These are phyloP conservation scores for Lasioglossum zephyrum DNA, from an alignment of 2,888 invertebrate genomes.

Conservation along the genomic window DNA sequence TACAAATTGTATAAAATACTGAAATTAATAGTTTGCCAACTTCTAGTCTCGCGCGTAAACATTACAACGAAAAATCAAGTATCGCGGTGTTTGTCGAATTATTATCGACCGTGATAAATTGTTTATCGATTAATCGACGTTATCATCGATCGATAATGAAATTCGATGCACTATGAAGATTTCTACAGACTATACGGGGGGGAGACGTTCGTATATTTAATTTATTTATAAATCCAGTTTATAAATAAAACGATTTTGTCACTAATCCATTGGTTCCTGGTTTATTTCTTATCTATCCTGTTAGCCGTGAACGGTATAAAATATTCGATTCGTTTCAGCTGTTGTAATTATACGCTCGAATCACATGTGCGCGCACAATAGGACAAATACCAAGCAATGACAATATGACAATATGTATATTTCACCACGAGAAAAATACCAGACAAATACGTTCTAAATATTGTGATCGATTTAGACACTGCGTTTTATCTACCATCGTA, in stretches of 20 bases:
- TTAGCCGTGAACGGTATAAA: constrained; percentile 12
- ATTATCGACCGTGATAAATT: neutral
- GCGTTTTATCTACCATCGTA: neutral
- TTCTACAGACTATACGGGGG: neutral
- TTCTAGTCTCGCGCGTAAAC: neutral
- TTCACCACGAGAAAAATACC: neutral
- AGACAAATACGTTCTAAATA: neutral
- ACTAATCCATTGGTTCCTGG: neutral
- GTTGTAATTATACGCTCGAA: constrained; percentile 8
- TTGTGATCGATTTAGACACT: neutral
- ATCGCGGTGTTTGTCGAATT: neutral
- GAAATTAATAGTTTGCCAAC: neutral
- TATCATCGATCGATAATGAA: constrained; percentile 37
- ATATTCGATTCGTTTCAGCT: neutral
- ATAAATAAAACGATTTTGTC: constrained; percentile 14
- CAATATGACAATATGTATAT: neutral
- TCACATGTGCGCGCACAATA: constrained; percentile 9
- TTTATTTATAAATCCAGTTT: constrained; percentile 5
- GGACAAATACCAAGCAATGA: constrained; percentile 1
- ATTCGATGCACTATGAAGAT: neutral
- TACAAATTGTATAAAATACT: neutral
- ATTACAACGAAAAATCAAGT: neutral
- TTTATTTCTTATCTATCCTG: neutral
- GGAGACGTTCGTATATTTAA: neutral
- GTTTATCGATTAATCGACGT: constrained; percentile 8